Conservation (phyloP, 2,113 vertebrate genomes). For the Campylorhamphus procurvoides region DNA sequence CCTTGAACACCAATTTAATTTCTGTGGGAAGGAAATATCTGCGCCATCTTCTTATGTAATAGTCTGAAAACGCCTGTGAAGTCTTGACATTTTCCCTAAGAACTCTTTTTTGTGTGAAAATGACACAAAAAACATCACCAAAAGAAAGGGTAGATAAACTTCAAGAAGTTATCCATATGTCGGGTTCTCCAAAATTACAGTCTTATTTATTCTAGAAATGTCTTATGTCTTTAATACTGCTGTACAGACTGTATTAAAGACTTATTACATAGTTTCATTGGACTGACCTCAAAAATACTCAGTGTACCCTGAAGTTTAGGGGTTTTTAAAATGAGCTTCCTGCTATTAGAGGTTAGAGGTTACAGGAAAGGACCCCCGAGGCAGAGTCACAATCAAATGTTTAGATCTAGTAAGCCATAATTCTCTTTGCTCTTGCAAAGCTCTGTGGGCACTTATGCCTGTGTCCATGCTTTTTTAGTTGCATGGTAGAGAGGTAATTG, state of each 20-base stretch:
- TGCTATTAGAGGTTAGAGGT: neutral
- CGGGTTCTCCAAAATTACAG: neutral
- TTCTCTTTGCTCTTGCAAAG: neutral
- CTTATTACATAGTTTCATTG: neutral
- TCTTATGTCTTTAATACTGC: neutral
- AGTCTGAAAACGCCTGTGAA: constrained; percentile 6
- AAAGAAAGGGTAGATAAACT: neutral
- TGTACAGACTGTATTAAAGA: neutral
- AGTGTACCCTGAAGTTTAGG: neutral
- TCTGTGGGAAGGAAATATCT: constrained; percentile 12
- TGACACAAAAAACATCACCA: neutral
- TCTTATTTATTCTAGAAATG: neutral
- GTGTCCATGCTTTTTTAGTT: neutral
- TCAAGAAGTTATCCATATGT: neutral
- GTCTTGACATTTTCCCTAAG: neutral
- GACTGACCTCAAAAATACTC: neutral
- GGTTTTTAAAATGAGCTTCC: neutral
- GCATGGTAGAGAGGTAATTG: neutral
- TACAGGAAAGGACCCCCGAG: neutral
- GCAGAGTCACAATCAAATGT: neutral
- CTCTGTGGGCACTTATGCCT: neutral
- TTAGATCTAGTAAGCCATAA: neutral
- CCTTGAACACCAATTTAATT: neutral
- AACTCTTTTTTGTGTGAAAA: neutral
- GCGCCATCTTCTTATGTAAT: constrained; percentile 18